These are phyloP conservation scores for Urocyon cinereoargenteus DNA, from an alignment of 2,797 vertebrate genomes.

Conservation along the genomic window DNA sequence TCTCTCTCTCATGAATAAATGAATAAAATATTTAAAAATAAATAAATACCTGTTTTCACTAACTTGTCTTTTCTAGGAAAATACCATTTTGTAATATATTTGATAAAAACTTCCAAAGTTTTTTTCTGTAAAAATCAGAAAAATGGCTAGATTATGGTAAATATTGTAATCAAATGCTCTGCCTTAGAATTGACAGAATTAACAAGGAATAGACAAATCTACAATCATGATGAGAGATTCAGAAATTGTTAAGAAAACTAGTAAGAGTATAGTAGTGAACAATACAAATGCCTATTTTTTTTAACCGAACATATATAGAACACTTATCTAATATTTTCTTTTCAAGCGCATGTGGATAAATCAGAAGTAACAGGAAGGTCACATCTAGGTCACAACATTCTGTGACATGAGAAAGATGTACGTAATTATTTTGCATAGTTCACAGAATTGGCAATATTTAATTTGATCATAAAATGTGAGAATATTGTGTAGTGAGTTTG, in stretches of 20 bases:
- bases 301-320: background rate
- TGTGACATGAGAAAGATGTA: background rate
- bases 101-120: background rate
- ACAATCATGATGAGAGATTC: background rate
- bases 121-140: constrained; percentile 28
- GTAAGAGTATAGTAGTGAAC: background rate
- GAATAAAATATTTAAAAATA: too few relatives aligned
- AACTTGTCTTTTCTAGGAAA: background rate
- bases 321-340: background rate
- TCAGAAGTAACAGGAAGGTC: background rate
- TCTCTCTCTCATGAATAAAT: too few relatives aligned
- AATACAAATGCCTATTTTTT: background rate
- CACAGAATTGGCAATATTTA: background rate
- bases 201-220: background rate
- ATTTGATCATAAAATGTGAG: background rate
- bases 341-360: background rate
- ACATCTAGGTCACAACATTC: background rate
- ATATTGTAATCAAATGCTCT: background rate
- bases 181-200: background rate
- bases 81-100: background rate
- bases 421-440: constrained; percentile 3
- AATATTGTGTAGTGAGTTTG: background rate
- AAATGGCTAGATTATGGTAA: constrained; percentile 23
- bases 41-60: background rate
- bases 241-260: background rate